These are phyloP conservation scores for Caenorhabditis brenneri DNA, from an alignment of 1,140 invertebrate species.

Conservation along the genomic window DNA sequence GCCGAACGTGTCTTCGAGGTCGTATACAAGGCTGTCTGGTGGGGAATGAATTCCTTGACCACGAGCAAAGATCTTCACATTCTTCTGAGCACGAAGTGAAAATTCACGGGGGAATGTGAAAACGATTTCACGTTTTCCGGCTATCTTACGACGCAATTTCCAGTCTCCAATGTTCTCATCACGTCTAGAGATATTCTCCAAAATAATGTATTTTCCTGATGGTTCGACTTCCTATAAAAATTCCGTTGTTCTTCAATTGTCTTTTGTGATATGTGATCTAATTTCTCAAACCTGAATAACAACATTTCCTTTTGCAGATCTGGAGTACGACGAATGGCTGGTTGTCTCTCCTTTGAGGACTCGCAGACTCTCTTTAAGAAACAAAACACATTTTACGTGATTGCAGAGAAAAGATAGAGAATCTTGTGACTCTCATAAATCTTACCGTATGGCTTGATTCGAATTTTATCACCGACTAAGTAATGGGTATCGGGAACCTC, in stretches of 20 bases:
- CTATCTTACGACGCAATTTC: slow-evolving; percentile 69
- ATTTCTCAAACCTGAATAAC: slow-evolving; percentile 59
- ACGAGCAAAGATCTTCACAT: slow-evolving; percentile 67
- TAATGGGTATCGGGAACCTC: slow-evolving; percentile 39
- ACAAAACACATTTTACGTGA: not conserved
- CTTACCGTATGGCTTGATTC: slow-evolving; percentile 12
- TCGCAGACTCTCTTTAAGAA: slow-evolving; percentile 68
- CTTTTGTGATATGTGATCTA: not conserved
- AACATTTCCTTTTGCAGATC: slow-evolving; percentile 73
- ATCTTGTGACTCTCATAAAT: not conserved
- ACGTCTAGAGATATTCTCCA: slow-evolving; percentile 70
- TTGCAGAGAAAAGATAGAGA: not conserved
- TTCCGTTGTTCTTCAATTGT: not conserved
- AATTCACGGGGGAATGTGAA: slow-evolving; percentile 68
- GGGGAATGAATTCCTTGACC: slow-evolving; percentile 68
- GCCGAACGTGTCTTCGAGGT: slow-evolving; percentile 68
- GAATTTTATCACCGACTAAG: slow-evolving; percentile 29
- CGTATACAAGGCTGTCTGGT: slow-evolving; percentile 68
- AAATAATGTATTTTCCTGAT: slow-evolving; percentile 68
- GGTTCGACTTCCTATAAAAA: slow-evolving; percentile 69
- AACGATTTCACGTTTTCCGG: slow-evolving; percentile 68
- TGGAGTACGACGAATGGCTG: slow-evolving; percentile 73
- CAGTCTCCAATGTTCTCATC: slow-evolving; percentile 69
- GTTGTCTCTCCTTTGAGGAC: slow-evolving; percentile 74
- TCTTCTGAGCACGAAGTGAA: slow-evolving; percentile 62